Evolutionary conservation across 2,797 vertebrate genomes (phyloP).

Genomic region (Anabas testudineus): DNA sequence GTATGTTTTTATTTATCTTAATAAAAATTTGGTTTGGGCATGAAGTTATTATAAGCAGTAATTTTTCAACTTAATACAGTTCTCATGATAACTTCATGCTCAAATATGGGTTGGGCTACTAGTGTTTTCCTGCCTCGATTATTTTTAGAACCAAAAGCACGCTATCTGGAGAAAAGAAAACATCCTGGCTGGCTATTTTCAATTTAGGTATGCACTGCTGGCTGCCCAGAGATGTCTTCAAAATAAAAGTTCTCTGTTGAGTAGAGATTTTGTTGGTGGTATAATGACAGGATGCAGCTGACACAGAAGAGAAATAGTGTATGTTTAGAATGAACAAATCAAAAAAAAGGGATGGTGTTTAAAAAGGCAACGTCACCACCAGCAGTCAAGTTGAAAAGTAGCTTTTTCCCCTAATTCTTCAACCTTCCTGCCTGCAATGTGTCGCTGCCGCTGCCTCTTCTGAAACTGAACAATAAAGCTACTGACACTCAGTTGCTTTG

Average conservation of each 20-base stretch:
- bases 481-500: conserved; percentile 16
- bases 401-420: no score
- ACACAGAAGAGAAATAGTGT: no score
- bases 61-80: no score
- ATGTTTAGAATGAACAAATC: background rate
- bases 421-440: no score
- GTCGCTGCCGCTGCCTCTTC: no score
- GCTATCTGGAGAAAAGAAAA: conserved; percentile 31
- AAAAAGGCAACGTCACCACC: background rate
- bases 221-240: conserved; percentile 14
- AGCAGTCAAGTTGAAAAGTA: background rate
- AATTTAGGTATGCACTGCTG: background rate
- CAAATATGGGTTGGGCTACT: background rate
- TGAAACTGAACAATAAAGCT: conserved; percentile 4
- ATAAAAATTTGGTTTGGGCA: no score
- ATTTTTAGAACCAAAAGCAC: conserved; percentile 39
- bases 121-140: conserved; percentile 1
- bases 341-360: background rate
- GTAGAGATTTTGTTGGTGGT: background rate
- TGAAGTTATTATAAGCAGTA: no score
- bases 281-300: no score
- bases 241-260: conserved; percentile 11
- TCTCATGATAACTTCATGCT: background rate
- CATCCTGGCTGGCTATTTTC: conserved; percentile 41
- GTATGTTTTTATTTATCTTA: background rate